phyloP scores from a whole-genome alignment of 2,888 invertebrate species.

The Onchidella celtica region DNA sequence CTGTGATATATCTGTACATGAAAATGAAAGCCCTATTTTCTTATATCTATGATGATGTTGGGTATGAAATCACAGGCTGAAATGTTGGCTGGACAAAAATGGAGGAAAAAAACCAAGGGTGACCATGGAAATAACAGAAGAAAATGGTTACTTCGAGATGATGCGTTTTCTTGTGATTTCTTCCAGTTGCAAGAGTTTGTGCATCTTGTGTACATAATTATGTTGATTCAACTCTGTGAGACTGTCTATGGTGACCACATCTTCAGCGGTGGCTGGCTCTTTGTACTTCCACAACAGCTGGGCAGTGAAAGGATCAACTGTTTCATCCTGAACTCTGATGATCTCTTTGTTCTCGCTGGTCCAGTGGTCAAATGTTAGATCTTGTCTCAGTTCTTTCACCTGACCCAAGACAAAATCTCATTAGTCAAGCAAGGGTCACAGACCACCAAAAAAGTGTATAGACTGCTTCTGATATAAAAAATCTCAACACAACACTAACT shows the following conservation, averaged over 20 bases:
- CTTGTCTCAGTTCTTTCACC: constrained; percentile 67
- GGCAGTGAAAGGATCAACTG: constrained; percentile 49
- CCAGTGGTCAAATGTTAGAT: constrained; percentile 76
- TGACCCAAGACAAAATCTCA: too few species aligned
- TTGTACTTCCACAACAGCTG: constrained; percentile 63
- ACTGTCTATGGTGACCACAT: constrained; percentile 71
- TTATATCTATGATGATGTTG: too few species aligned
- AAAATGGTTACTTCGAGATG: constrained; percentile 75
- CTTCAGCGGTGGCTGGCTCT: constrained; percentile 66
- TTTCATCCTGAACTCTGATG: constrained; percentile 57
- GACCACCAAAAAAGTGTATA: too few species aligned
- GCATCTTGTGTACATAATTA: constrained; percentile 78
- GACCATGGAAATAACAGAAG: too few species aligned
- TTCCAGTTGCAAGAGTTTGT: constrained; percentile 74
- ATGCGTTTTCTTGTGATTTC: constrained; percentile 74
- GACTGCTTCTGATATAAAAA: too few species aligned
- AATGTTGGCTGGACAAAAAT: too few species aligned
- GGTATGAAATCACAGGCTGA: too few species aligned
- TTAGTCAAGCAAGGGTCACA: too few species aligned
- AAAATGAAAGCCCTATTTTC: too few species aligned
- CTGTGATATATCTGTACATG: too few species aligned
- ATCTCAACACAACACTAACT: too few species aligned
- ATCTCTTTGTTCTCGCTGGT: constrained; percentile 73
- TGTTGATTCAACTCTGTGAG: constrained; percentile 73
- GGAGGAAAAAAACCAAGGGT: too few species aligned